Percentiles rank a stretch among this genome's conserved stretches.
Conservation (phyloP, 2,888 invertebrate species). For the Folsomia manolachei region DNA sequence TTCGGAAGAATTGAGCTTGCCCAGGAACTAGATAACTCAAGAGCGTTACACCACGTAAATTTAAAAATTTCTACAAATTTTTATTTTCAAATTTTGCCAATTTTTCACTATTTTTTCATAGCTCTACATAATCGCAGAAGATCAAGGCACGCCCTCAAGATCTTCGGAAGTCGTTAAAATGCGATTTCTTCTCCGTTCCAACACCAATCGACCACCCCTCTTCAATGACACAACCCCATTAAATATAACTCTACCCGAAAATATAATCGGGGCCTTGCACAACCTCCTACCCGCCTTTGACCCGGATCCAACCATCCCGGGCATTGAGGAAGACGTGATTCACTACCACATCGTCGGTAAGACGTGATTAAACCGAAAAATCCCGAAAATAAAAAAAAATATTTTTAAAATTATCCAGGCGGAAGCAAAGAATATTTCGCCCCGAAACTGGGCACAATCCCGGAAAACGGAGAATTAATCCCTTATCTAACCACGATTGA, state of each 20-base stretch:
- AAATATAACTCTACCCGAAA: constrained; percentile 2
- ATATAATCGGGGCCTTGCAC: background rate
- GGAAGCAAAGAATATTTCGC: background rate
- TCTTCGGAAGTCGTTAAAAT: background rate
- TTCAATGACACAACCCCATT: background rate
- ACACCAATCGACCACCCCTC: background rate
- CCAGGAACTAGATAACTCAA: no score
- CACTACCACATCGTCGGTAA: constrained; percentile 26
- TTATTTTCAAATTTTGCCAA: background rate
- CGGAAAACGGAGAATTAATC: constrained; percentile 1
- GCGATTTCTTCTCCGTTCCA: background rate
- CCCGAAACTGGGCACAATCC: background rate
- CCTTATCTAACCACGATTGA: constrained; percentile 3
- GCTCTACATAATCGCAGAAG: background rate
- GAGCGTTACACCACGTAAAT: background rate
- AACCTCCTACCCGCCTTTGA: background rate
- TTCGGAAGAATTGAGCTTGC: no score
- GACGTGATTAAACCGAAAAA: background rate
- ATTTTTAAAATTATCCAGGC: background rate
- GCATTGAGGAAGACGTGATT: background rate
- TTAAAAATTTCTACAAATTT: background rate
- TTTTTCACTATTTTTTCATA: constrained; percentile 4
- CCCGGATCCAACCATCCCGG: background rate
- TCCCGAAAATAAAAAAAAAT: no score
- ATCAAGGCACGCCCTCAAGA: background rate